Percentiles rank a stretch among this genome's conserved stretches.
Evolutionary conservation across 2,113 vertebrate species (phyloP).

Genomic region (Scophthalmus maximus): DNA sequence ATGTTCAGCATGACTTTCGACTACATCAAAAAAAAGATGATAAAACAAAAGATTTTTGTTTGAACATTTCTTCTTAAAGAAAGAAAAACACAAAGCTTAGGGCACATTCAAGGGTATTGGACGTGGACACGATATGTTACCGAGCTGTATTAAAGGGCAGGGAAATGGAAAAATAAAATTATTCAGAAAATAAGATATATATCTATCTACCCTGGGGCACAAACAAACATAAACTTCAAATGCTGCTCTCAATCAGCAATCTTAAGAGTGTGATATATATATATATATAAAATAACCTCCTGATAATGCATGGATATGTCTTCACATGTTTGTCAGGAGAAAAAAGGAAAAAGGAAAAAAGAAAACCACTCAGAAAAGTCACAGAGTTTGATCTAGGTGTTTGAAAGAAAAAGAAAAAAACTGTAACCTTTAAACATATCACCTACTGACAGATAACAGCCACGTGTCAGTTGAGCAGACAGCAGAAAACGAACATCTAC

Average conservation of each 20-base stretch:
- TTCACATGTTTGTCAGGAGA: conserved; percentile 1
- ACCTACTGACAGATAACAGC: not conserved
- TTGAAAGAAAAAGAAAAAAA: conserved; percentile 4
- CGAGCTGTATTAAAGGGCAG: conserved; percentile 30
- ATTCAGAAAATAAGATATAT: conserved; percentile 4
- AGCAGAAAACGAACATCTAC: conserved; percentile 2
- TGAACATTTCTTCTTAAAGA: conserved; percentile 20
- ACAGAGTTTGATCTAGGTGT: not conserved
- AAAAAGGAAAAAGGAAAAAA: not conserved
- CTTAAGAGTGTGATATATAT: conserved; percentile 37
- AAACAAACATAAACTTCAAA: conserved; percentile 21
- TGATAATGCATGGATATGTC: not conserved
- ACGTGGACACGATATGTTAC: conserved; percentile 26
- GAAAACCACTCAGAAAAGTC: conserved; percentile 6
- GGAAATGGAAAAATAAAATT: conserved; percentile 26
- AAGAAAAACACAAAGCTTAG: conserved; percentile 30
- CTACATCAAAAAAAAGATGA: conserved; percentile 40
- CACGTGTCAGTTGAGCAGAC: conserved; percentile 4
- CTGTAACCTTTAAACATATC: conserved; percentile 19
- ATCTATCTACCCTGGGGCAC: not conserved
- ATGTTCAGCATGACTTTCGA: conserved; percentile 43
- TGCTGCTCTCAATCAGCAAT: conserved; percentile 5
- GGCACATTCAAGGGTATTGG: conserved; percentile 41
- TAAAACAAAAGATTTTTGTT: conserved; percentile 17
- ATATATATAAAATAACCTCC: conserved; percentile 2